phyloP scores from a whole-genome alignment of 2,888 invertebrate species.

The Heliconius charithonia region DNA sequence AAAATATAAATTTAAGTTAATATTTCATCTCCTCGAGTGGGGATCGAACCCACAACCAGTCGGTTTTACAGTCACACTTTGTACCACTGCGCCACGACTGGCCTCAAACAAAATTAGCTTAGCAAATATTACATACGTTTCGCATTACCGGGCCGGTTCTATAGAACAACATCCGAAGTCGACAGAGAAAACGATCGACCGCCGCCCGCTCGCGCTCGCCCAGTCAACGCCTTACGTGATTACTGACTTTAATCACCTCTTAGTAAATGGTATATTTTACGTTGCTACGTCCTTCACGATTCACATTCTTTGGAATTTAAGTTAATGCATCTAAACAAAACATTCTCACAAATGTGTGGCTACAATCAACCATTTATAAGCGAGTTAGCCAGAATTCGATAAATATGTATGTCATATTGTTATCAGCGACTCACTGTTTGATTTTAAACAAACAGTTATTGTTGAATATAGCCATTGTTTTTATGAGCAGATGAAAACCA shows the following conservation, averaged over 20 bases:
- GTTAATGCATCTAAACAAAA: neutral
- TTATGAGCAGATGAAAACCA: conserved; percentile 54
- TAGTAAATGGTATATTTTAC: conserved; percentile 62
- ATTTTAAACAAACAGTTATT: conserved; percentile 72
- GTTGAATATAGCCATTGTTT: conserved; percentile 66
- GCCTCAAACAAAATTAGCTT: conserved; percentile 64
- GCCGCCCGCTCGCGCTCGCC: conserved; percentile 36
- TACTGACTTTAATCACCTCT: conserved; percentile 67
- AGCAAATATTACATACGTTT: conserved; percentile 75
- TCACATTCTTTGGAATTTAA: neutral
- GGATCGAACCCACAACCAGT: no score
- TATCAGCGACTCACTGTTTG: conserved; percentile 69
- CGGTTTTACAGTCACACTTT: no score
- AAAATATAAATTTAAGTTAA: no score
- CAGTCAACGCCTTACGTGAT: conserved; percentile 68
- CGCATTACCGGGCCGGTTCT: conserved; percentile 67
- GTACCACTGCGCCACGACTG: no score
- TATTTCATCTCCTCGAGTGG: no score
- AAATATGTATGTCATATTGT: conserved; percentile 56
- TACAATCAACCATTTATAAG: conserved; percentile 23
- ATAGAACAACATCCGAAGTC: conserved; percentile 60
- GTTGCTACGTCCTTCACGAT: neutral
- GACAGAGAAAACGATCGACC: conserved; percentile 68
- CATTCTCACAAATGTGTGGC: neutral
- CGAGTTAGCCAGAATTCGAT: conserved; percentile 30